Conservation (phyloP, 1,140 invertebrate species). For the Cecropterus lyciades region DNA sequence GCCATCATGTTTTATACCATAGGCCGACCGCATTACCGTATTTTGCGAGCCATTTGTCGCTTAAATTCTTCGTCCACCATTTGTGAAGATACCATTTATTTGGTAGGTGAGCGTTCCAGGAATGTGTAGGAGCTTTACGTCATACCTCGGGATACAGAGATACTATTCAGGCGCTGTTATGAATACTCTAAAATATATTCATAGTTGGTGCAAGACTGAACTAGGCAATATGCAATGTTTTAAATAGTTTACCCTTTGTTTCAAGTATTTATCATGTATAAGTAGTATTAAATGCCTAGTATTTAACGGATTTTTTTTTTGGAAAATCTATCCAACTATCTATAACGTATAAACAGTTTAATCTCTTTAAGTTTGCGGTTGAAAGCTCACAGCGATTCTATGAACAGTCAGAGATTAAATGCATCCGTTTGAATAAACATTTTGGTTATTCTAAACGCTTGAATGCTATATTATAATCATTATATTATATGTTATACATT, state of each 20-base stretch:
- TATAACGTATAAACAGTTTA: conserved; percentile 1
- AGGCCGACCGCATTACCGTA: background rate
- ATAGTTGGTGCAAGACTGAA: no score
- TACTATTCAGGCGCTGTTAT: background rate
- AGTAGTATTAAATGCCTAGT: no score
- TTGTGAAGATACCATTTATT: conserved; percentile 35
- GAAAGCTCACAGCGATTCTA: background rate
- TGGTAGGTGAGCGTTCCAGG: conserved; percentile 38
- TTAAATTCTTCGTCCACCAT: conserved; percentile 44
- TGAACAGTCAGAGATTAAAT: conserved; percentile 8
- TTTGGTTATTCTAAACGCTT: background rate
- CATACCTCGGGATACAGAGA: conserved; percentile 13
- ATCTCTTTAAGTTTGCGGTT: conserved; percentile 13
- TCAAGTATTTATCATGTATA: no score
- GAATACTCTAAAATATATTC: background rate
- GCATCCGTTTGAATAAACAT: background rate
- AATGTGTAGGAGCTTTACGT: conserved; percentile 41
- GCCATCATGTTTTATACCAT: background rate
- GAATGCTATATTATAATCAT: background rate
- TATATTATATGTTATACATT: no score
- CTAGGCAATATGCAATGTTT: no score
- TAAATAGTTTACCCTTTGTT: no score
- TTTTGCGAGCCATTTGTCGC: conserved; percentile 33
- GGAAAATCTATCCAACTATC: background rate
- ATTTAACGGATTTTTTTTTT: background rate